These are phyloP conservation scores for Glaucidium brasilianum DNA, from an alignment of 2,113 vertebrate species.

Conservation along the genomic window DNA sequence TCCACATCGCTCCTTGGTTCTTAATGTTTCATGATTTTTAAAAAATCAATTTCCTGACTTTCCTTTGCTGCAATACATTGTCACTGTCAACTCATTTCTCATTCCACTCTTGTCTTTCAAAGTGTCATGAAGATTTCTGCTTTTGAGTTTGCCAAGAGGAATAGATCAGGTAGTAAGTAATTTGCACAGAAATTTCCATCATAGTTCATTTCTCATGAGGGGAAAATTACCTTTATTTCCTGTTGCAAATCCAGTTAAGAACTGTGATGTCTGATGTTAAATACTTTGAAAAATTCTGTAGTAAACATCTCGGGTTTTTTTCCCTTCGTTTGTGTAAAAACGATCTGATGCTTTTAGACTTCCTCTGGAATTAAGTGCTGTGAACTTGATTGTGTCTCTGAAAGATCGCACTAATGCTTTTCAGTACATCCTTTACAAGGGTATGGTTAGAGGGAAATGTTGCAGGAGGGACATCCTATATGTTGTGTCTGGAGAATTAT, in stretches of 20 bases:
- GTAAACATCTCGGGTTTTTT: neutral
- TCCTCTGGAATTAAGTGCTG: neutral
- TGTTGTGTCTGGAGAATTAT: neutral
- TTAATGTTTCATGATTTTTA: neutral
- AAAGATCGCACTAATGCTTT: neutral
- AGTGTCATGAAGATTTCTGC: neutral
- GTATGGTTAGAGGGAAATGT: neutral
- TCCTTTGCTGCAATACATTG: neutral
- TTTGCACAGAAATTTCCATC: neutral
- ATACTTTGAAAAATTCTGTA: neutral
- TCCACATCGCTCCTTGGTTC: neutral
- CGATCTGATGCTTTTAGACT: neutral
- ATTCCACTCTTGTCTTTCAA: neutral
- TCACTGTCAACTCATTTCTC: neutral
- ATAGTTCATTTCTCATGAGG: neutral
- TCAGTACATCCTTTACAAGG: neutral
- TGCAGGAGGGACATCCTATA: neutral
- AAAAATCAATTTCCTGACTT: neutral
- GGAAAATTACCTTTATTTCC: neutral
- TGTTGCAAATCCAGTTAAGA: neutral
- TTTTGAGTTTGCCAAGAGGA: neutral
- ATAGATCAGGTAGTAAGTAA: neutral
- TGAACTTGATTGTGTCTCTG: neutral
- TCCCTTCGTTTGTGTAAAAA: neutral
- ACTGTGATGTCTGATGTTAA: neutral